These are phyloP conservation scores for Mesorhabditis belari DNA, from an alignment of 2,888 invertebrate genomes.

Conservation along the genomic window DNA sequence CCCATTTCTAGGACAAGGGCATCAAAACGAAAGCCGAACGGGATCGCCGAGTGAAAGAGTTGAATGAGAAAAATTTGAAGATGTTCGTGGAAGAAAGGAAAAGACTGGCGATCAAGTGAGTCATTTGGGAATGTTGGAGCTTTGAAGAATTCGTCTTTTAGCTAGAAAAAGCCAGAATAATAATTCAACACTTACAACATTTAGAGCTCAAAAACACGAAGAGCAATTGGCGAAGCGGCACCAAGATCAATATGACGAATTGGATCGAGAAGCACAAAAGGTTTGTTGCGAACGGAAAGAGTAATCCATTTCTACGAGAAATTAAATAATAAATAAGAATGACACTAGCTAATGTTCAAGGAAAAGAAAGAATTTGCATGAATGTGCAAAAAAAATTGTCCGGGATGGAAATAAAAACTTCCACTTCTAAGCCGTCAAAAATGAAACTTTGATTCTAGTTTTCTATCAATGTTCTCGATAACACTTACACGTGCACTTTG, in stretches of 20 bases:
- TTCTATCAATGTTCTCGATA: too few relatives aligned
- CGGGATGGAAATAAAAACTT: too few relatives aligned
- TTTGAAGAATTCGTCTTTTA: too few relatives aligned
- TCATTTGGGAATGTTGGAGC: background rate
- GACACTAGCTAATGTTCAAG: too few relatives aligned
- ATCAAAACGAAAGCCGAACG: conserved; percentile 85
- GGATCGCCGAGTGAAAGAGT: conserved; percentile 79
- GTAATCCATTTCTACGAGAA: too few relatives aligned
- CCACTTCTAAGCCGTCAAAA: too few relatives aligned
- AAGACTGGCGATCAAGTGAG: conserved; percentile 44
- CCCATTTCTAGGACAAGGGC: conserved; percentile 77
- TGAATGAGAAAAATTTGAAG: conserved; percentile 70
- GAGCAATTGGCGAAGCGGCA: conserved; percentile 47
- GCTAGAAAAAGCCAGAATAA: background rate
- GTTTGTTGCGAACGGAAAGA: conserved; percentile 7
- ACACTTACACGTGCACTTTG: too few relatives aligned
- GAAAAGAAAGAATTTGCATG: conserved; percentile 1
- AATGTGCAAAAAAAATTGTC: too few relatives aligned
- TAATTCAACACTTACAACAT: background rate
- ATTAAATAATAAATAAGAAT: too few relatives aligned
- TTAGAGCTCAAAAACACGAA: conserved; percentile 45
- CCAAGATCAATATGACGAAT: conserved; percentile 39
- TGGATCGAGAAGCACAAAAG: conserved; percentile 40
- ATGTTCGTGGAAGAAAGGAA: conserved; percentile 52
- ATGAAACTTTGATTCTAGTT: too few relatives aligned